Evolutionary conservation across 1,140 invertebrate species (phyloP).

Genomic region (Drosophila kepulauana): DNA sequence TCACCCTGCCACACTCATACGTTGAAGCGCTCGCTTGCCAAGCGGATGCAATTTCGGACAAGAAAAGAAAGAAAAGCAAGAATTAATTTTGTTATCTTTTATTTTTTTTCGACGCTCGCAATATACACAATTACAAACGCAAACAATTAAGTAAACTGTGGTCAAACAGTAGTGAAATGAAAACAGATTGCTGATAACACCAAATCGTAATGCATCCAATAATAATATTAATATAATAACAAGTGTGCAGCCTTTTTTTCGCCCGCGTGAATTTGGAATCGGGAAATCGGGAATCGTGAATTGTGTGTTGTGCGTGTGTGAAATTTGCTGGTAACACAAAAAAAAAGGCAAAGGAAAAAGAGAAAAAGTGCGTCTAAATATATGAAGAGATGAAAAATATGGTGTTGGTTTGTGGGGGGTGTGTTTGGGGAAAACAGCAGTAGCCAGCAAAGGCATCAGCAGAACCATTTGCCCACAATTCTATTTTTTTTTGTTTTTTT

Average conservation of each 20-base stretch:
- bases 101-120: constrained; percentile 53
- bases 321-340: constrained; percentile 48
- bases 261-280: constrained; percentile 47
- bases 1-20: constrained; percentile 35
- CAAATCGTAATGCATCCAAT: constrained; percentile 29
- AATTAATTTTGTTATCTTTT: constrained; percentile 33
- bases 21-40: constrained; percentile 52
- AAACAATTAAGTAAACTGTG: constrained; percentile 48
- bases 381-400: constrained; percentile 36
- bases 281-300: constrained; percentile 31
- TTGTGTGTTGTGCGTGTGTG: constrained; percentile 43
- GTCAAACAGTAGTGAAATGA: constrained; percentile 17
- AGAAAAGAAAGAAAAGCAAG: constrained; percentile 23
- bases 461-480: constrained; percentile 35
- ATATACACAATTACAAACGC: constrained; percentile 24
- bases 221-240: constrained; percentile 35
- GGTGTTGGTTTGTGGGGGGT: constrained; percentile 31
- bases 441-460: constrained; percentile 20
- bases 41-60: constrained; percentile 55
- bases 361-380: constrained; percentile 57
- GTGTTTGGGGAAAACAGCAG: constrained; percentile 20
- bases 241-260: constrained; percentile 41
- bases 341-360: constrained; percentile 9
- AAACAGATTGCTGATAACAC: constrained; percentile 38
- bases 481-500: background rate